Evolutionary conservation across 53 echinoderm and acorn worm species (phyloP).

Genomic region (Zoroaster sp.): DNA sequence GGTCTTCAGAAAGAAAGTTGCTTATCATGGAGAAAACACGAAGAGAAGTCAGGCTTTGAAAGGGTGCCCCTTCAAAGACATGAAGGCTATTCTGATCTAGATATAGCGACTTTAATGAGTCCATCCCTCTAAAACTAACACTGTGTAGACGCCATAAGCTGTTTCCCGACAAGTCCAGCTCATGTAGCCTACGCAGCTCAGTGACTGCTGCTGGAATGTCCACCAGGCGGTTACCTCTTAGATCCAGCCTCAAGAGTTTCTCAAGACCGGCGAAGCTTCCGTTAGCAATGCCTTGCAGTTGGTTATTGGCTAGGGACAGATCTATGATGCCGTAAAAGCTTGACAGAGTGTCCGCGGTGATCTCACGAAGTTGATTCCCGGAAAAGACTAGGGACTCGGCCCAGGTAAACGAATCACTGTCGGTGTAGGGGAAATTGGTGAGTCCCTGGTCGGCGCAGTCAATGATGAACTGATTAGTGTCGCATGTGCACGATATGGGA

Average conservation of each 20-base stretch:
- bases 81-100: constrained; percentile 7
- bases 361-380: neutral
- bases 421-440: neutral
- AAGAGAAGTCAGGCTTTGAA: neutral
- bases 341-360: neutral
- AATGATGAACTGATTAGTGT: neutral
- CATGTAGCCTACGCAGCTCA: neutral
- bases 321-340: constrained; percentile 13
- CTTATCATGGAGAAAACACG: neutral
- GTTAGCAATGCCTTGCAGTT: constrained; percentile 19
- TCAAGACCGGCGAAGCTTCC: constrained; percentile 1
- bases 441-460: constrained; percentile 6
- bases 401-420: neutral
- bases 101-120: neutral
- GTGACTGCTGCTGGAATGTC: constrained; percentile 15
- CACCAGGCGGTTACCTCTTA: constrained; percentile 20
- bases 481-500: neutral
- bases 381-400: neutral
- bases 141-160: neutral
- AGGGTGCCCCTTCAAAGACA: constrained; percentile 9
- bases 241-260: constrained; percentile 5
- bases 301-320: constrained; percentile 16
- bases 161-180: constrained; percentile 19
- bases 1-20: constrained; percentile 7
- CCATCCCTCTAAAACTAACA: constrained; percentile 1